Conservation (phyloP, 1,140 invertebrate species). For the Ceratina japonica region DNA sequence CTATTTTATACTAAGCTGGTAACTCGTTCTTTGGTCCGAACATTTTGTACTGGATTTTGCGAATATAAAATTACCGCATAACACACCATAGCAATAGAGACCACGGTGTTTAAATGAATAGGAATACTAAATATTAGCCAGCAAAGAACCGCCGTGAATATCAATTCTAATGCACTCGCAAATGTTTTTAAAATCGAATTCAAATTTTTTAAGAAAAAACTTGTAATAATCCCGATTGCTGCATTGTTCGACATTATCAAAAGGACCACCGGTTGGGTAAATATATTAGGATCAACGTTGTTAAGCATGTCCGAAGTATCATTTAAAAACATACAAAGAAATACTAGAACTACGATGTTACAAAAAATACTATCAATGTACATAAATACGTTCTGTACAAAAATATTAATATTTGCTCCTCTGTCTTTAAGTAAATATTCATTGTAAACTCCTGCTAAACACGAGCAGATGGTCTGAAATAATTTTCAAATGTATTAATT, state of each 20-base stretch:
- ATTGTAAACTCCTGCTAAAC: conserved; percentile 97
- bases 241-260: conserved; percentile 94
- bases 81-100: conserved; percentile 86
- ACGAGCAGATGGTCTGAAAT: conserved; percentile 94
- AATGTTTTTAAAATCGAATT: conserved; percentile 98
- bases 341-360: conserved; percentile 86
- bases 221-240: conserved; percentile 94
- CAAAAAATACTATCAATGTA: conserved; percentile 96
- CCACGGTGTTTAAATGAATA: conserved; percentile 81
- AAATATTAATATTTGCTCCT: conserved; percentile 91
- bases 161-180: conserved; percentile 94
- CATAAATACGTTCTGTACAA: conserved; percentile 97
- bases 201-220: conserved; percentile 94
- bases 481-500: conserved; percentile 53
- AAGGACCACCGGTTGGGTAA: conserved; percentile 82
- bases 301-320: conserved; percentile 82
- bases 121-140: conserved; percentile 94
- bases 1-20: conserved; percentile 21
- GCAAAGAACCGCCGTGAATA: conserved; percentile 94
- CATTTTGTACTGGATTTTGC: conserved; percentile 88
- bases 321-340: conserved; percentile 84
- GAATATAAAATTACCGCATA: conserved; percentile 93
- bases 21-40: conserved; percentile 45
- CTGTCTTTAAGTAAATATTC: conserved; percentile 95
- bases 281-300: conserved; percentile 74